Evolutionary conservation across 2,797 vertebrate species (phyloP).

Genomic region (Xiphorhynchus erythropygius): DNA sequence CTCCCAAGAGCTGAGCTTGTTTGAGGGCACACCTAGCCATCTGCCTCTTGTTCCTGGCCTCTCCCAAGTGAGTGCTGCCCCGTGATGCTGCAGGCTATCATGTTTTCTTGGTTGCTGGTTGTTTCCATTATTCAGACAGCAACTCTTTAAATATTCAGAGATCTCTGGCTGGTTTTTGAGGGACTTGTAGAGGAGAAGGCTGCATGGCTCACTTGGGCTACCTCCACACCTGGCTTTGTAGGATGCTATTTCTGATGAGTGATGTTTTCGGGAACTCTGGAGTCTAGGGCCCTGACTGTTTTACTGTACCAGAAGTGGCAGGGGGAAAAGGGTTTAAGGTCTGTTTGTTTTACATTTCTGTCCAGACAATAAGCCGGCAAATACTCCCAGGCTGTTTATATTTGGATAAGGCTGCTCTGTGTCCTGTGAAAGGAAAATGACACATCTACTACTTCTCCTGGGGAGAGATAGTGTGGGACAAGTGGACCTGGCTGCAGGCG

Average conservation of each 20-base stretch:
- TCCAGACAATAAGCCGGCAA: conserved; percentile 54
- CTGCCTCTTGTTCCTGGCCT: background rate
- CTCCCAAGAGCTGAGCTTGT: background rate
- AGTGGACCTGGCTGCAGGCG: background rate
- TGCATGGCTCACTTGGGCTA: accelerated
- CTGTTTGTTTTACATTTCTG: conserved; percentile 58
- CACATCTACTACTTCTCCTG: conserved; percentile 33
- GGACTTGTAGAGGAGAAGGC: background rate
- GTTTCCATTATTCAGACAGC: background rate
- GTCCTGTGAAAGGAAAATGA: conserved; percentile 72
- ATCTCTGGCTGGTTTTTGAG: background rate
- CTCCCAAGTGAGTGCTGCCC: background rate
- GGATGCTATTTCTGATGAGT: background rate
- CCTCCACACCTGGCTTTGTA: background rate
- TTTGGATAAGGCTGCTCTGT: conserved; percentile 32
- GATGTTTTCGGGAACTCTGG: background rate
- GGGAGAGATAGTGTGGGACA: background rate
- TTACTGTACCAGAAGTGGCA: conserved; percentile 13
- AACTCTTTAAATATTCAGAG: background rate
- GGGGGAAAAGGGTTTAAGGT: conserved; percentile 27
- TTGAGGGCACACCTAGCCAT: background rate
- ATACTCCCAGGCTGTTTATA: conserved; percentile 58
- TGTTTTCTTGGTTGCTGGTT: background rate
- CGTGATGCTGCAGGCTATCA: accelerated
- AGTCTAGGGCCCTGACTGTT: background rate